A percentile compares a stretch with the other conserved stretches of the same genome.
phyloP scores from a whole-genome alignment of 2,888 invertebrate genomes.

The Acleris cristana region DNA sequence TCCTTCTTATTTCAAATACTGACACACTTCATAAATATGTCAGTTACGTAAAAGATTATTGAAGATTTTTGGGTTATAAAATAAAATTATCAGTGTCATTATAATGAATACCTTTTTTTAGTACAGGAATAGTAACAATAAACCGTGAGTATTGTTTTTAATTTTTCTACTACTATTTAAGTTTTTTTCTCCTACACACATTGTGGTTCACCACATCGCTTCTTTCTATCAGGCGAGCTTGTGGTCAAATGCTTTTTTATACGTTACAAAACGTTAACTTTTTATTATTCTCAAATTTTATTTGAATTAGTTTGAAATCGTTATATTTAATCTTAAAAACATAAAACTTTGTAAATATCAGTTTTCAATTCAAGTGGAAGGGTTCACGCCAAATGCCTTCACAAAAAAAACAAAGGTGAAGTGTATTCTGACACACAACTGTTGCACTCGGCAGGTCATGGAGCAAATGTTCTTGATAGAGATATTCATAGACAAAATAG shows the following conservation, averaged over 20 bases:
- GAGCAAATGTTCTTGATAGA: conserved; percentile 84
- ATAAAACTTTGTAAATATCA: neutral
- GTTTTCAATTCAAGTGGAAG: too few species aligned
- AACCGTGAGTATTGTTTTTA: conserved; percentile 57
- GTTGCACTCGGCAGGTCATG: conserved; percentile 78
- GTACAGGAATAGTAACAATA: conserved; percentile 47
- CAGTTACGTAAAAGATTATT: conserved; percentile 60
- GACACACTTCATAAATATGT: conserved; percentile 50
- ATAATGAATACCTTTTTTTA: conserved; percentile 57
- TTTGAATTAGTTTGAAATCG: neutral
- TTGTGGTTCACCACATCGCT: too few species aligned
- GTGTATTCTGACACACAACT: conserved; percentile 64
- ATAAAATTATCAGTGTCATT: conserved; percentile 79
- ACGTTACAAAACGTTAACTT: too few species aligned
- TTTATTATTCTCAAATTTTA: too few species aligned
- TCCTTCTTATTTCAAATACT: conserved; percentile 59
- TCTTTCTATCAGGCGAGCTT: too few species aligned
- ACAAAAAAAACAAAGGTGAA: conserved; percentile 39
- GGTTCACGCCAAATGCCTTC: too few species aligned
- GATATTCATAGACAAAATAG: conserved; percentile 81
- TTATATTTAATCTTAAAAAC: neutral
- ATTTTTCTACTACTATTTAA: too few species aligned
- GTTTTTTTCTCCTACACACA: too few species aligned
- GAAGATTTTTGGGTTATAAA: conserved; percentile 76
- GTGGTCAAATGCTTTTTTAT: too few species aligned